Base-by-base conservation (phyloP, 2,888 invertebrate species). In the Chrysolina americana region DNA sequence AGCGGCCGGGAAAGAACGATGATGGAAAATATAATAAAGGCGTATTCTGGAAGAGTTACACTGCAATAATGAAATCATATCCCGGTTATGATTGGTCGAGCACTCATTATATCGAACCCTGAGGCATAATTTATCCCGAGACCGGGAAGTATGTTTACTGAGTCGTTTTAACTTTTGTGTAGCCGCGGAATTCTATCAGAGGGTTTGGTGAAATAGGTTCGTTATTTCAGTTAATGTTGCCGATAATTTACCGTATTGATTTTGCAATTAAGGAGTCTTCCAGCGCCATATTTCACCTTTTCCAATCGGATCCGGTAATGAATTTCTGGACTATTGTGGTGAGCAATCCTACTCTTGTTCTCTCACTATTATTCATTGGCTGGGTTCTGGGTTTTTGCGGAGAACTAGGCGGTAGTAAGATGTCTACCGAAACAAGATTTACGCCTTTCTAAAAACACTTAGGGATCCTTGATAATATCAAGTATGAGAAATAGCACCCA, bases 241-340 rank as follows among this genome's bases (percentile, higher is more conserved):
- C 48, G 41, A 50, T 68, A 71, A 75, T 76, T 78, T 73, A 71
- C 68, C 2, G 56, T 48, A 78, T 78, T 68, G 78, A 78, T 78
- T 78, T 78, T 76, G 73, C 73, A 76, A 78, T 78, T 75, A 78
- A 76, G 76, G 59, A 59, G 28, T 6, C 23, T 73, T 44, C 56
- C 63, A 19, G 23, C 19, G 62, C 65, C 41, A 73, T 75, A 75
- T 73, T 75, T 77, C 68, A 77, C 75, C 69, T 64, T 47, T 59
- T 65, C 68, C 68, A 75, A 59, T 73, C 73, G 73, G 75, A 69
- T 68, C 59, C 63, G 64, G 64, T 62, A 65, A 41, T 48, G 28
- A 73, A 73, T 70, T 62, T 63, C 59, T n/a, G 10, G 36, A 13
- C n/a, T 36, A 28, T 59, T 59, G 59, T n/a, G 59, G 36, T n/a